Conservation (phyloP, 2,888 invertebrate species). For the Rhaphigaster nebulosa region DNA sequence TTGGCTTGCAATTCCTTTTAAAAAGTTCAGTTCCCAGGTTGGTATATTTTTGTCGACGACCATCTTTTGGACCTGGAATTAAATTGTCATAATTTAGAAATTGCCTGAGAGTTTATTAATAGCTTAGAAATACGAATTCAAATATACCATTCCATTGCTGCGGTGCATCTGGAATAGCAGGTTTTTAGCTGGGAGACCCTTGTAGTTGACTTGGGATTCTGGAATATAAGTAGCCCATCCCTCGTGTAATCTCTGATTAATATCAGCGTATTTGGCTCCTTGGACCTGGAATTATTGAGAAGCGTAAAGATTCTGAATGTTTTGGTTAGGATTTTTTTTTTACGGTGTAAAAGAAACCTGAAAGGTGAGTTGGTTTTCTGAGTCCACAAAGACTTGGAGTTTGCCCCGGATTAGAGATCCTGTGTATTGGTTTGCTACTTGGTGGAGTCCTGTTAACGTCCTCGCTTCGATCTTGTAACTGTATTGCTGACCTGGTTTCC, state of each 20-base stretch:
- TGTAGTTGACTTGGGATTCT: constrained; percentile 71
- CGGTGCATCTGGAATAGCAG: constrained; percentile 75
- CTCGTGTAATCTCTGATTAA: constrained; percentile 71
- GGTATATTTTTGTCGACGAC: constrained; percentile 73
- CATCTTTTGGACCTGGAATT: constrained; percentile 70
- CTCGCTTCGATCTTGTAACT: constrained; percentile 69
- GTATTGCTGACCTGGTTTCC: constrained; percentile 68
- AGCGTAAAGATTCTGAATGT: background rate
- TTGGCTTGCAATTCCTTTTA: constrained; percentile 79
- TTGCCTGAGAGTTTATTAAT: background rate
- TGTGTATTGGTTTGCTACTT: constrained; percentile 72
- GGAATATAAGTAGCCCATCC: constrained; percentile 68
- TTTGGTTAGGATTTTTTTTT: too few species aligned
- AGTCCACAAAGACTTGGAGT: constrained; percentile 72
- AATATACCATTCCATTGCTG: constrained; percentile 73
- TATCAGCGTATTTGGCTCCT: constrained; percentile 72
- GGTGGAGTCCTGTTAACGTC: constrained; percentile 74
- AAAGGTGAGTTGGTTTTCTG: constrained; percentile 60
- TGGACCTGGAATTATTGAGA: constrained; percentile 67
- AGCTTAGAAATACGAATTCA: background rate
- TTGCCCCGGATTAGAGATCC: constrained; percentile 73
- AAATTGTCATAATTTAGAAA: background rate
- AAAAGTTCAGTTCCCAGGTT: constrained; percentile 77
- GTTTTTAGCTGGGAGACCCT: constrained; percentile 72
- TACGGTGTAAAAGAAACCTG: constrained; percentile 63